Base-by-base conservation (phyloP, 1,140 invertebrate species). In the Calliopsis andreniformis region DNA sequence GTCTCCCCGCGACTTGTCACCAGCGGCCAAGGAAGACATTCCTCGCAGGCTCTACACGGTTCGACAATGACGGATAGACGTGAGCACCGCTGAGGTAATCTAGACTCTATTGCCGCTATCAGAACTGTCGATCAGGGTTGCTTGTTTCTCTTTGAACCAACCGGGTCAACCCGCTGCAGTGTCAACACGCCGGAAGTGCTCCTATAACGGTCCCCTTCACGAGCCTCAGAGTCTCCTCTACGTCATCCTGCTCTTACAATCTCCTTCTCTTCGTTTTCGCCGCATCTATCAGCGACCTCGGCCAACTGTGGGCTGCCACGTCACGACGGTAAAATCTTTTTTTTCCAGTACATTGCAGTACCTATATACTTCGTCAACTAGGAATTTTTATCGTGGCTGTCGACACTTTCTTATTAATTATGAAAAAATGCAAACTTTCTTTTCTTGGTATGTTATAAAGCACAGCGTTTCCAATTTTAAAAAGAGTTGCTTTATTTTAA, bases 51-150 rank as follows among this genome's bases (percentile, higher is more conserved):
- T 28, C 32, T 43, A 70, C 61, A 42, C 53, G 25, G 28, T 55
- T 58, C 35, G 39, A 61, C 58, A 72, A 73, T 72, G 42, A 43
- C 32, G 51, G 53, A 80, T 61, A 72, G 56, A 58, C 70, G 23
- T 79, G 81, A 86, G 83, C 81, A 84, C 82, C 85, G 51, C 86
- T 88, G 86, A 86, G 61, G 86, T 87, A 88, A 88, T 88, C 86
- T 87, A 84, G 80, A 85, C 84, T 85, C 79, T 87, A 88, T 87
- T 86, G 85, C 76, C 77, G 67, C 69, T 89, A 89, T 89, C 87
- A 82, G 83, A 16, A 77, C 14, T 76, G 69, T 49, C 84, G 85
- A 89, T 89, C 88, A 77, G 86, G 58, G 82, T 58, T 62, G 68
- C 80, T 83, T 87, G 78, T 83, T 83, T 87, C 81, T 72, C 82